These are phyloP conservation scores for Metellina segmentata DNA, from an alignment of 2,888 invertebrate genomes.

Conservation along the genomic window DNA sequence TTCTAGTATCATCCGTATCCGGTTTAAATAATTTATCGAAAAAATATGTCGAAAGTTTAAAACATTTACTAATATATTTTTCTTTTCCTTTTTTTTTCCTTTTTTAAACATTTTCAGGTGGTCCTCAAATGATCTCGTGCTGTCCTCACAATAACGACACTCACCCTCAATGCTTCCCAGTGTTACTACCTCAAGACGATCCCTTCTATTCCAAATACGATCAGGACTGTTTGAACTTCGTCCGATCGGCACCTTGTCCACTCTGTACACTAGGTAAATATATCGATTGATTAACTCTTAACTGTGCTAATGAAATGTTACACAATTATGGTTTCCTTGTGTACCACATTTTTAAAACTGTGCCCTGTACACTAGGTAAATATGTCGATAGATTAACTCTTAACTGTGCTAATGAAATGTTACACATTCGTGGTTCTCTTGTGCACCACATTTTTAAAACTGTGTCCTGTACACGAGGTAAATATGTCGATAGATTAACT, in stretches of 20 bases:
- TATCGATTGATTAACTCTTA: no score
- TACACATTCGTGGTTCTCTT: no score
- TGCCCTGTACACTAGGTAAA: slow-evolving; percentile 77
- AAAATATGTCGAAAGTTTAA: no score
- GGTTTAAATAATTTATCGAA: no score
- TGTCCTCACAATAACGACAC: slow-evolving; percentile 80
- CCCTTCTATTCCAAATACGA: slow-evolving; percentile 84
- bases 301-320: no score
- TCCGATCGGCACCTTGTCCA: slow-evolving; percentile 78
- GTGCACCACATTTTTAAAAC: no score
- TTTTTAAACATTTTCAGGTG: slow-evolving; percentile 65
- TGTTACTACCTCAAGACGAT: slow-evolving; percentile 93
- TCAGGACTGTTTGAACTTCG: slow-evolving; percentile 78
- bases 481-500: not conserved
- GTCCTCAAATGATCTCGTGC: slow-evolving; percentile 78
- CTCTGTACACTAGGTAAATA: slow-evolving; percentile 77
- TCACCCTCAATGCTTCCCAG: slow-evolving; percentile 96
- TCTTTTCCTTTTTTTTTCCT: not conserved
- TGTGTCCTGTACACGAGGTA: slow-evolving; percentile 77
- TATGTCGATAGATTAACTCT: not conserved
- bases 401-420: no score
- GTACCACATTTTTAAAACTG: no score
- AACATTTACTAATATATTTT: no score
- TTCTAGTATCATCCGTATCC: no score
- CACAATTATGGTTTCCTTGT: no score